Percentiles rank a stretch among this genome's conserved stretches.
Evolutionary conservation across 2,797 vertebrate species (phyloP).

Genomic region (Thamnophis elegans): DNA sequence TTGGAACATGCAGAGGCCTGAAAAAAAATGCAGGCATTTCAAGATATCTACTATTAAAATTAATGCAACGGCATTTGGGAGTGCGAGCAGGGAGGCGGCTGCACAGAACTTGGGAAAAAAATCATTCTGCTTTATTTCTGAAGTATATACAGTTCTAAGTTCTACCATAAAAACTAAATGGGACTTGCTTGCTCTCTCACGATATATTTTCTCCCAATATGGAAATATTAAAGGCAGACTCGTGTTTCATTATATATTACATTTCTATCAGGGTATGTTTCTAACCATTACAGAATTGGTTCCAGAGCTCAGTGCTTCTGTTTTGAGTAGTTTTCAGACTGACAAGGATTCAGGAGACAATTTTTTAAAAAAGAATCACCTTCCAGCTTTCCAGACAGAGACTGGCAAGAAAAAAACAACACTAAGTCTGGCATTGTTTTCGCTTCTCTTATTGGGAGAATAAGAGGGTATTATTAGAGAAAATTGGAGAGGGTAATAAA

Average conservation of each 20-base stretch:
- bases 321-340: neutral
- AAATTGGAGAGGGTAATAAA: neutral
- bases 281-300: neutral
- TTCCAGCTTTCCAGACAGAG: neutral
- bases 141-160: neutral
- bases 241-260: neutral
- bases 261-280: neutral
- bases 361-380: neutral
- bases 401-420: neutral
- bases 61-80: neutral
- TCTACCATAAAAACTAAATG: neutral
- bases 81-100: neutral
- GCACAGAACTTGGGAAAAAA: neutral
- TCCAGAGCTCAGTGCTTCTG: neutral
- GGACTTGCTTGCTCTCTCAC: neutral
- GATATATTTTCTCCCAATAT: neutral
- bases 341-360: neutral
- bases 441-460: neutral
- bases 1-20: neutral
- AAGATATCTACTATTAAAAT: neutral
- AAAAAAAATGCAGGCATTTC: neutral
- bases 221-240: fast-evolving
- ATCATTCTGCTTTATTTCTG: neutral
- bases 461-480: neutral
- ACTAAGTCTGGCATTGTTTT: neutral